Conservation (phyloP, 2,797 vertebrate genomes). For the Cuniculus paca region DNA sequence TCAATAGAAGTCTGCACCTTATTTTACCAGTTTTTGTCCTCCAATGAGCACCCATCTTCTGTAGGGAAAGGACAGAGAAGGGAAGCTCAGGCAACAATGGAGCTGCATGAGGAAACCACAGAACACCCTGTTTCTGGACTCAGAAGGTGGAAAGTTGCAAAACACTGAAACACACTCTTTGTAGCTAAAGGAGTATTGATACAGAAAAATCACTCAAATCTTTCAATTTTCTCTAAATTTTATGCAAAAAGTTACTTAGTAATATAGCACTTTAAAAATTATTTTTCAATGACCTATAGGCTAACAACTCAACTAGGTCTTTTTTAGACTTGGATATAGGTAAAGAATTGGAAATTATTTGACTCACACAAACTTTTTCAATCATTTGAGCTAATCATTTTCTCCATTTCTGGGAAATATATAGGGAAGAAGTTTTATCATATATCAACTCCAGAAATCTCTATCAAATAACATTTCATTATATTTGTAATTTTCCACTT, state of each 20-base stretch:
- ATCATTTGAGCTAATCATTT: background rate
- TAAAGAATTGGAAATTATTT: slow-evolving; percentile 2
- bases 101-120: background rate
- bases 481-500: slow-evolving; percentile 5
- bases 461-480: slow-evolving; percentile 5
- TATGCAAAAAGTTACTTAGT: background rate
- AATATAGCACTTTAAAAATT: background rate
- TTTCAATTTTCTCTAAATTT: background rate
- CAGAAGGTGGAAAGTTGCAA: background rate
- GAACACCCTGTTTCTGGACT: background rate
- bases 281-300: background rate
- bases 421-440: background rate
- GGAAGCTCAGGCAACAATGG: no score
- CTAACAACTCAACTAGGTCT: background rate
- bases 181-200: background rate
- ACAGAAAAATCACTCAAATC: background rate
- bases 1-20: no score
- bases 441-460: background rate
- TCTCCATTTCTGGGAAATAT: slow-evolving; percentile 33
- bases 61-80: background rate
- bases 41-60: background rate
- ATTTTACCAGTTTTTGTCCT: background rate
- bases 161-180: background rate
- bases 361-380: background rate
- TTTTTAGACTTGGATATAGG: background rate